Evolutionary conservation across 2,113 vertebrate genomes (phyloP).

Genomic region (Microtus montanus): DNA sequence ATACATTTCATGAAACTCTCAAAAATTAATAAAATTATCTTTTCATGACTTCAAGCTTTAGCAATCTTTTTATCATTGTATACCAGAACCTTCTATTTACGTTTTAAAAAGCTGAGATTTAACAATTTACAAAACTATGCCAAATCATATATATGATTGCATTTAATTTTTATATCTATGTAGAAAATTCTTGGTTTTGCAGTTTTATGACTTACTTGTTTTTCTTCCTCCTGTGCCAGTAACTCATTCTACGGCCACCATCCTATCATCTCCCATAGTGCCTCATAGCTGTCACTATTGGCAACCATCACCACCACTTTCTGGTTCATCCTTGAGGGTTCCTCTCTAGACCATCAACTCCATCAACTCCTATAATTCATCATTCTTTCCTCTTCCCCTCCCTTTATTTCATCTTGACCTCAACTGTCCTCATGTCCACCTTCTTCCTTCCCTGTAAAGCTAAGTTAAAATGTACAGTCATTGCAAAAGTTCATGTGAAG

Average conservation of each 20-base stretch:
- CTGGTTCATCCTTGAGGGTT: no score
- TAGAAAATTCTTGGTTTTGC: neutral
- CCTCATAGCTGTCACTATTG: neutral
- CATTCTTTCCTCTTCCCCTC: neutral
- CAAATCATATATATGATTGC: no score
- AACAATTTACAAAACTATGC: neutral
- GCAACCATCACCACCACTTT: neutral
- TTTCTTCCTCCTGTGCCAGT: neutral
- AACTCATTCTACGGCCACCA: neutral
- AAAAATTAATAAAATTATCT: neutral
- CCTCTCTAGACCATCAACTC: neutral
- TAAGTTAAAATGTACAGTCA: neutral
- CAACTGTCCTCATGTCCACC: neutral
- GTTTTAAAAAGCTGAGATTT: neutral
- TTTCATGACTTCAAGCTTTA: neutral
- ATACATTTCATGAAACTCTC: neutral
- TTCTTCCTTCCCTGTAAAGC: neutral
- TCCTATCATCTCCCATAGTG: neutral
- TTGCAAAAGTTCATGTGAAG: neutral
- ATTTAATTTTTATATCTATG: neutral
- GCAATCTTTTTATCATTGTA: neutral
- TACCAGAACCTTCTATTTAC: neutral
- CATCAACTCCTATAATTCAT: neutral
- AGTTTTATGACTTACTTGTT: neutral
- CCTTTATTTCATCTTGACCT: neutral